phyloP scores from a whole-genome alignment of 2,888 invertebrate genomes.

The Latrodectus hesperus region DNA sequence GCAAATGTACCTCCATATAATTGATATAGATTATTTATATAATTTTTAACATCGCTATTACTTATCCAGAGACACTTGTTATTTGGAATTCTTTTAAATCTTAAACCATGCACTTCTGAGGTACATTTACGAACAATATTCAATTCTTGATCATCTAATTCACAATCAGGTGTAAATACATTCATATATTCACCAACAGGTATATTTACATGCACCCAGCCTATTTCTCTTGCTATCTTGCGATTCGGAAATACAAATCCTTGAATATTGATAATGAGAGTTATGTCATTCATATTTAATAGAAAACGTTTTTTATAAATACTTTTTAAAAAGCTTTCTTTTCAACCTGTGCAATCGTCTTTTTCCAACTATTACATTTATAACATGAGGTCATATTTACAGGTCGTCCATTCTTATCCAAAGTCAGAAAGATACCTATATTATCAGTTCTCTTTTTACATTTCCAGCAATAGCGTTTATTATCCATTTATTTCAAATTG shows the following conservation, averaged over 20 bases:
- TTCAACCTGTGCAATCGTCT: too few relatives aligned
- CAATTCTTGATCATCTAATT: background rate
- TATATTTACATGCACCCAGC: background rate
- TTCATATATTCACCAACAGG: too few relatives aligned
- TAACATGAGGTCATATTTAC: too few relatives aligned
- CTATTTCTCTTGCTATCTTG: constrained; percentile 12
- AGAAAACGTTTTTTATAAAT: too few relatives aligned
- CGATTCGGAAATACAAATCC: constrained; percentile 4
- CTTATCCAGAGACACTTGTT: constrained; percentile 6
- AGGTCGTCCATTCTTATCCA: too few relatives aligned
- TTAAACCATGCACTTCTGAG: constrained; percentile 1
- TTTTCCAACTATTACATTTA: too few relatives aligned
- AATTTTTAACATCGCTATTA: constrained; percentile 4
- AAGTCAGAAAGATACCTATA: too few relatives aligned
- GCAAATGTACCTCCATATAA: constrained; percentile 9
- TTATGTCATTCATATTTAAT: constrained; percentile 10
- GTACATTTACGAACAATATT: background rate
- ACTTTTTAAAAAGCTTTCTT: too few relatives aligned
- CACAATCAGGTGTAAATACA: too few relatives aligned
- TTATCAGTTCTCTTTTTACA: too few relatives aligned
- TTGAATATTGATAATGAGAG: constrained; percentile 11
- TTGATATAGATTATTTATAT: background rate
- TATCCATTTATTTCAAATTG: too few relatives aligned
- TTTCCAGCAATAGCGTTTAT: too few relatives aligned
- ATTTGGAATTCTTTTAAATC: constrained; percentile 13